Percentiles rank a stretch among this genome's conserved stretches.
Conservation (phyloP, 2,888 invertebrate genomes). For the Blomia tropicalis region DNA sequence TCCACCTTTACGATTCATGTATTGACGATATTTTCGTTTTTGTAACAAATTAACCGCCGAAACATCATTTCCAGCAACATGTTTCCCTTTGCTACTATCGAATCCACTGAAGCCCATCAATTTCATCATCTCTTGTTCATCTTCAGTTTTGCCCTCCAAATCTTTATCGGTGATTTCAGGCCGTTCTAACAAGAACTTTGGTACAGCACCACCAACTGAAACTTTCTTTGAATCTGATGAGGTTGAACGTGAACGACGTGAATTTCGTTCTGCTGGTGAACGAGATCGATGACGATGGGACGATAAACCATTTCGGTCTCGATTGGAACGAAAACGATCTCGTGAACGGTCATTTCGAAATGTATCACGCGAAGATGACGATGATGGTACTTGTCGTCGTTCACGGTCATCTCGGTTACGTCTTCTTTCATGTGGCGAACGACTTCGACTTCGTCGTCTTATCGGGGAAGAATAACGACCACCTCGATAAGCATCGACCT, state of each 20-base stretch:
- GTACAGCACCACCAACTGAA: constrained; percentile 27
- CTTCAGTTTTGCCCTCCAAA: constrained; percentile 71
- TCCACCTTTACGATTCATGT: constrained; percentile 98
- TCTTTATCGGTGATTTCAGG: constrained; percentile 49
- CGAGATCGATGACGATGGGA: constrained; percentile 33
- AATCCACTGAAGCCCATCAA: constrained; percentile 94
- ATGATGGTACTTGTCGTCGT: neutral
- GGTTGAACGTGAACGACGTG: constrained; percentile 24
- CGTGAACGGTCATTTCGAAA: constrained; percentile 26
- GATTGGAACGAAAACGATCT: constrained; percentile 15
- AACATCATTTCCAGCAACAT: constrained; percentile 78
- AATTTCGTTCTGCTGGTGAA: constrained; percentile 20
- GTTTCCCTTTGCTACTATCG: constrained; percentile 86
- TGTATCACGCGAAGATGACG: constrained; percentile 18
- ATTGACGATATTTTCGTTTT: constrained; percentile 70
- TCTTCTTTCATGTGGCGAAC: neutral
- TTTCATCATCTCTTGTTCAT: constrained; percentile 85
- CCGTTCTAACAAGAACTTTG: constrained; percentile 30
- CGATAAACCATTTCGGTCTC: constrained; percentile 17
- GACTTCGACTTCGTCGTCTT: neutral
- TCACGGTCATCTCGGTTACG: neutral
- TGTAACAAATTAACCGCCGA: constrained; percentile 90
- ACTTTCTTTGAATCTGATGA: constrained; percentile 21
- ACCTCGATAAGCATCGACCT: neutral
- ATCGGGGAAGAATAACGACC: neutral